Evolutionary conservation across 2,797 vertebrate genomes (phyloP).

Genomic region (Silurus aristotelis): DNA sequence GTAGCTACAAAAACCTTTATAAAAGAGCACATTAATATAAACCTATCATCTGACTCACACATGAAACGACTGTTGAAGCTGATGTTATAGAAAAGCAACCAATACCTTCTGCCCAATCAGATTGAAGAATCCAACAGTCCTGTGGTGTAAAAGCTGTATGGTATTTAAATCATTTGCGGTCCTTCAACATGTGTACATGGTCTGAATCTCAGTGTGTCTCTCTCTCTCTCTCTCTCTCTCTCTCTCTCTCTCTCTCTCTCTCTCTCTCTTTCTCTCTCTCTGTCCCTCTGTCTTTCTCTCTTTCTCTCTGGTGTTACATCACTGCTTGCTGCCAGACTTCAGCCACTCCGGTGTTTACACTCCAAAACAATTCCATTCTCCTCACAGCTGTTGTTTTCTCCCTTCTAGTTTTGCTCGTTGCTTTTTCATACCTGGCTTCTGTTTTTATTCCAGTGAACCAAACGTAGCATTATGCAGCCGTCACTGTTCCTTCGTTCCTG

Average conservation of each 20-base stretch:
- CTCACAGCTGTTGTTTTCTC: conserved; percentile 71
- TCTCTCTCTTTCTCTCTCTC: neutral
- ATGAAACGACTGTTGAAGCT: neutral
- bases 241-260: conserved; percentile 1
- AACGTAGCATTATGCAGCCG: conserved; percentile 20
- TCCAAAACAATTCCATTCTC: conserved; percentile 61
- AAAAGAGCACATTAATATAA: neutral
- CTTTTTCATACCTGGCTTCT: conserved; percentile 41
- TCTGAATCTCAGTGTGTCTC: neutral
- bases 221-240: conserved; percentile 6
- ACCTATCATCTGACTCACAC: no score
- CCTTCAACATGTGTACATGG: neutral
- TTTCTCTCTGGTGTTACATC: conserved; percentile 60
- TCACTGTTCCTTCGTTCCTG: neutral
- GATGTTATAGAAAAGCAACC: neutral
- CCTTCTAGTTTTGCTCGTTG: conserved; percentile 34
- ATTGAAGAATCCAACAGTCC: neutral
- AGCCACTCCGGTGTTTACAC: conserved; percentile 58
- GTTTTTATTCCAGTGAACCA: conserved; percentile 23
- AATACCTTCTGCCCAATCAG: neutral
- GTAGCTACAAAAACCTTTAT: neutral
- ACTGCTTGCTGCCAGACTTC: conserved; percentile 58
- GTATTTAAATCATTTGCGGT: neutral
- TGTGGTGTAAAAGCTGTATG: neutral
- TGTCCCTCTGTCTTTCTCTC: neutral